Evolutionary conservation across 2,888 invertebrate species (phyloP).

Genomic region (Eristalinus sepulchralis): DNA sequence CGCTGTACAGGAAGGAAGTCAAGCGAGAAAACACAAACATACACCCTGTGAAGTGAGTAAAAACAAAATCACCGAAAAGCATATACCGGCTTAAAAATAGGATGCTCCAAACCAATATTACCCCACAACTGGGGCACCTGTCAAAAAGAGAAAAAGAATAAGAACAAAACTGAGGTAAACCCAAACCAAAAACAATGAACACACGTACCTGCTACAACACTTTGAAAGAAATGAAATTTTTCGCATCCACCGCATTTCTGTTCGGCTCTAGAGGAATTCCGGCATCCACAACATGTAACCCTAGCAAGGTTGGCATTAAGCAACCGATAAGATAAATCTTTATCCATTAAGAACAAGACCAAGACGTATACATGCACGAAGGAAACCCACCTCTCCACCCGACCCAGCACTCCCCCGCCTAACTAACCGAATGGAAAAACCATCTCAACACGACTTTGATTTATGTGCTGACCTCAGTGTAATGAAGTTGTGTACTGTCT

Average conservation of each 20-base stretch:
- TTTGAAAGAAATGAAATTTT: slow-evolving; percentile 51
- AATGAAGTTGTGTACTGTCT: slow-evolving; percentile 70
- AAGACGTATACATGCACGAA: slow-evolving; percentile 24
- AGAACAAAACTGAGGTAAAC: slow-evolving; percentile 29
- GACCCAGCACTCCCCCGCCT: not conserved
- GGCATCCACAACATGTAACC: slow-evolving; percentile 35
- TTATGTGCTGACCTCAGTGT: slow-evolving; percentile 70
- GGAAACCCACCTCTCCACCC: not conserved
- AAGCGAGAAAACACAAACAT: slow-evolving; percentile 1
- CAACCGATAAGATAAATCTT: slow-evolving; percentile 71
- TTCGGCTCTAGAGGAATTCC: not conserved
- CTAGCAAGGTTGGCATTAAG: slow-evolving; percentile 62
- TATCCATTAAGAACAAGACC: slow-evolving; percentile 68
- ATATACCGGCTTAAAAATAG: slow-evolving; percentile 5
- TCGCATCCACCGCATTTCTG: slow-evolving; percentile 10
- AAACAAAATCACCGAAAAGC: not conserved
- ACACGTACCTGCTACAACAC: slow-evolving; percentile 21
- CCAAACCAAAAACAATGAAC: slow-evolving; percentile 47
- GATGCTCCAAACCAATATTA: slow-evolving; percentile 30
- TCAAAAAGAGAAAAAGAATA: slow-evolving; percentile 14
- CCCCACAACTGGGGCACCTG: slow-evolving; percentile 37
- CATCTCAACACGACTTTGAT: slow-evolving; percentile 71
- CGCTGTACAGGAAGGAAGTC: slow-evolving; percentile 2
- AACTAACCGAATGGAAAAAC: slow-evolving; percentile 57
- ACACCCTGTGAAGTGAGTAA: not conserved